Evolutionary conservation across 2,113 vertebrate genomes (phyloP).

Genomic region (Hydrochoerus hydrochaeris): DNA sequence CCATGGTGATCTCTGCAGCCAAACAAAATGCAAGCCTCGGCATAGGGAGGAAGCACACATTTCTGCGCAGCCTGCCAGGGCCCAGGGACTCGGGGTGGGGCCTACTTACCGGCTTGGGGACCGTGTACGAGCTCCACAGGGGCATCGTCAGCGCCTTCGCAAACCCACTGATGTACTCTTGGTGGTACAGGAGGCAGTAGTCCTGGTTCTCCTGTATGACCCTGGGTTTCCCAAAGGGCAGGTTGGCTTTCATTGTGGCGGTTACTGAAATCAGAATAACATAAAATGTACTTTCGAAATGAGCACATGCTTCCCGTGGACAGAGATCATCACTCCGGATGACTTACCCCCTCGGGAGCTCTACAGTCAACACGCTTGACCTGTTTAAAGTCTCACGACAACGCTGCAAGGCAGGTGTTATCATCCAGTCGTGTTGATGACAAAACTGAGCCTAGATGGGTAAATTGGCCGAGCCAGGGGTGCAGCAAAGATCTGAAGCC

Average conservation of each 20-base stretch:
- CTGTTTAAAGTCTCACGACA: background rate
- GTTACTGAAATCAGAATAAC: constrained; percentile 81
- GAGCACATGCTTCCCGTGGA: background rate
- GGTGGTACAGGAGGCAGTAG: constrained; percentile 92
- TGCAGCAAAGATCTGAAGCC: background rate
- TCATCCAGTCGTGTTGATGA: background rate
- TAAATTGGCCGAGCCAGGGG: background rate
- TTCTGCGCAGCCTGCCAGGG: background rate
- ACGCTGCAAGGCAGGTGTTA: background rate
- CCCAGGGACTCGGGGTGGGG: background rate
- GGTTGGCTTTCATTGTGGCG: constrained; percentile 67
- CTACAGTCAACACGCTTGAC: constrained; percentile 30
- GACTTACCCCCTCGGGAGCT: background rate
- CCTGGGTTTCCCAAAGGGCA: constrained; percentile 90
- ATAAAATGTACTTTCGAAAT: background rate
- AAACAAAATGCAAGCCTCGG: background rate
- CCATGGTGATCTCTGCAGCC: background rate
- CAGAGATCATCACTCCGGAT: background rate
- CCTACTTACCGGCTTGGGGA: constrained; percentile 87
- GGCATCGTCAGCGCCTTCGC: constrained; percentile 88
- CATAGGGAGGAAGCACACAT: background rate
- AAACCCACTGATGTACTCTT: constrained; percentile 91
- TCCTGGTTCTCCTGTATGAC: constrained; percentile 84
- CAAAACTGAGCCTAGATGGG: background rate
- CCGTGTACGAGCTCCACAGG: constrained; percentile 94